These are phyloP conservation scores for Caerostris extrusa DNA, from an alignment of 1,140 invertebrate genomes.

Conservation along the genomic window DNA sequence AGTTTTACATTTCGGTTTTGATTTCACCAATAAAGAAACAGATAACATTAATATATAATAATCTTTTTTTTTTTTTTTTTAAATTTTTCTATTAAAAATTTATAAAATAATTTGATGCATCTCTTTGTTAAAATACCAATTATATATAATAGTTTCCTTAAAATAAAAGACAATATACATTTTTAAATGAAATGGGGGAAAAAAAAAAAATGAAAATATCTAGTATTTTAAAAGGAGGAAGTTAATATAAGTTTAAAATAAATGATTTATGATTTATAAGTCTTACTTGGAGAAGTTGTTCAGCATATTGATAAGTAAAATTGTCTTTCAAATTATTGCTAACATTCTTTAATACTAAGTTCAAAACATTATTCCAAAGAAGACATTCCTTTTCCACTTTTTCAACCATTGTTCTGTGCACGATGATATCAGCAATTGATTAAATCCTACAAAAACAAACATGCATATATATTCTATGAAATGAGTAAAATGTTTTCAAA, in stretches of 20 bases:
- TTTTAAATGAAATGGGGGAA: not conserved
- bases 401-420: conserved; percentile 27
- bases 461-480: no score
- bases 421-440: conserved; percentile 33
- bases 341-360: conserved; percentile 64
- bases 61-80: no score
- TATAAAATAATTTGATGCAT: no score
- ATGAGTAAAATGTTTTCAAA: no score
- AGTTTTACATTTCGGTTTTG: no score
- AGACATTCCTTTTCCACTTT: conserved; percentile 48
- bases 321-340: conserved; percentile 42
- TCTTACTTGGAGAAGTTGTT: conserved; percentile 73
- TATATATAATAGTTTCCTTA: no score
- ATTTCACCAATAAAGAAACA: no score
- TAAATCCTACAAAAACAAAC: conserved; percentile 45
- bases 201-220: not conserved
- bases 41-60: no score
- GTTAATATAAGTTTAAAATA: not conserved
- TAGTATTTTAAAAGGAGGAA: not conserved
- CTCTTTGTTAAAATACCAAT: no score
- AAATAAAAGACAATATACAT: no score
- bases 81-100: no score
- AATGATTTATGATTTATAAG: not conserved
- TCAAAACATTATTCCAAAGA: conserved; percentile 52
- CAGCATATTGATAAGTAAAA: conserved; percentile 72